phyloP scores from a whole-genome alignment of 2,888 invertebrate species.

The Stenoptilia bipunctidactyla region DNA sequence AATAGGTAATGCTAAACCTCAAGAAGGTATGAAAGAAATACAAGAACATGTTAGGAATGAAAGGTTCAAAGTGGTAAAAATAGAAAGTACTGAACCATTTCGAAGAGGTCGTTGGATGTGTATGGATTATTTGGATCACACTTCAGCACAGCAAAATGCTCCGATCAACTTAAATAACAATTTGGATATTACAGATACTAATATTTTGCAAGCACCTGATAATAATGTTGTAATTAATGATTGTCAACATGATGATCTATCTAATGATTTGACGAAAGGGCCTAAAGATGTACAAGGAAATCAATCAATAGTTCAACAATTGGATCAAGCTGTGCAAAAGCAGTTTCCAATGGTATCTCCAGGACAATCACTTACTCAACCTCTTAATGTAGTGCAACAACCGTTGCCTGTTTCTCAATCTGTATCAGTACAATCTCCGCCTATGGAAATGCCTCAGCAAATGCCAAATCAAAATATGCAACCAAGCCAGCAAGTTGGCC shows the following conservation, averaged over 20 bases:
- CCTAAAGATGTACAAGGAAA: constrained; percentile 62
- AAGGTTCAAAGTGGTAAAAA: constrained; percentile 95
- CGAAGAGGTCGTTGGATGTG: constrained; percentile 94
- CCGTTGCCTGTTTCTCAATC: constrained; percentile 56
- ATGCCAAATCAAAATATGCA: constrained; percentile 58
- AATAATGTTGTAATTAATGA: constrained; percentile 67
- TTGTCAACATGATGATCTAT: constrained; percentile 62
- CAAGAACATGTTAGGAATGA: constrained; percentile 83
- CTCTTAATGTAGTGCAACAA: constrained; percentile 55
- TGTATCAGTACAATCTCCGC: constrained; percentile 63
- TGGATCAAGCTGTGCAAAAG: constrained; percentile 61
- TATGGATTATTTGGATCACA: constrained; percentile 93
- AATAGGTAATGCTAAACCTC: constrained; percentile 65
- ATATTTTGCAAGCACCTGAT: constrained; percentile 54
- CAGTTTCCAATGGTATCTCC: constrained; percentile 67
- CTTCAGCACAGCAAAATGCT: constrained; percentile 68
- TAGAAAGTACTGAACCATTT: constrained; percentile 95
- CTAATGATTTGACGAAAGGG: constrained; percentile 60
- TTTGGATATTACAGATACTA: constrained; percentile 52
- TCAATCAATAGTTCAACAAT: constrained; percentile 51
- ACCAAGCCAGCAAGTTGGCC: constrained; percentile 49
- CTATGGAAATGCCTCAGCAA: constrained; percentile 64
- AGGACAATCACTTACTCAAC: constrained; percentile 64
- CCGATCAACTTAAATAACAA: constrained; percentile 62
- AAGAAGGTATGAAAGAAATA: constrained; percentile 72